Evolutionary conservation across 2,888 invertebrate genomes (phyloP), one percentile per base, ranked within the genome.

Genomic region (Drosophila parthenogenetica): DNA sequence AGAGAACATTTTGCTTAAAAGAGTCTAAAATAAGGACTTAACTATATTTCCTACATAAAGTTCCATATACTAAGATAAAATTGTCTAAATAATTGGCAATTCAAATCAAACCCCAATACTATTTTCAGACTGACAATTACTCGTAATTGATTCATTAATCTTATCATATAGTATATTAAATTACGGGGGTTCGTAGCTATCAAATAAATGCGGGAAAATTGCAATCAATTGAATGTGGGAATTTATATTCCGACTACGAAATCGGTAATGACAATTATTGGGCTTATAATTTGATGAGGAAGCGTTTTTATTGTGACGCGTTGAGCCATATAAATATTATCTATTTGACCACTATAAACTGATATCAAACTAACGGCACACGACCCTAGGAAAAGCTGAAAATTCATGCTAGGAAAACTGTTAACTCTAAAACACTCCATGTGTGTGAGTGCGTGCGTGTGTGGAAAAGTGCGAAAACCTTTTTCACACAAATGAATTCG

Each of bases 381-480:
- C 67, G 79, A 69, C 65, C 63, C 32, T 40, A 51, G 13, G 8
- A 10, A 39, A 8, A 16, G 11, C 22, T 4, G 22, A 22, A 22
- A 22, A 22, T 22, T 22, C 22, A 22, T 22, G 22, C 42, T 55
- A 35, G 14, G 29, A 55, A 74, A 39, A 65, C 39, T 54, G 37
- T 19, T 40, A 39, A 48, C 13, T 49, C 40, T 50, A 51, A 68
- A 67, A 1, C 29, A 29, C 29, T 29, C 8, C 29, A 29, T 8
- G 29, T 35, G 35, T 13, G 35, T 35, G 35, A 3, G 35, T 2
- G 35, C 3, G 35, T 35, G 29, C 1, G 35, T 50, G 50, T 53
- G 57, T 14, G 60, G 70, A 68, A 79, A 76, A 83, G 83, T 83
- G 86, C 83, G 82, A 85, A 87, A 87, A 78, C 87, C 81, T 84